These are phyloP conservation scores for Gambusia yucatana DNA, from an alignment of 2,797 vertebrate genomes.

Conservation along the genomic window DNA sequence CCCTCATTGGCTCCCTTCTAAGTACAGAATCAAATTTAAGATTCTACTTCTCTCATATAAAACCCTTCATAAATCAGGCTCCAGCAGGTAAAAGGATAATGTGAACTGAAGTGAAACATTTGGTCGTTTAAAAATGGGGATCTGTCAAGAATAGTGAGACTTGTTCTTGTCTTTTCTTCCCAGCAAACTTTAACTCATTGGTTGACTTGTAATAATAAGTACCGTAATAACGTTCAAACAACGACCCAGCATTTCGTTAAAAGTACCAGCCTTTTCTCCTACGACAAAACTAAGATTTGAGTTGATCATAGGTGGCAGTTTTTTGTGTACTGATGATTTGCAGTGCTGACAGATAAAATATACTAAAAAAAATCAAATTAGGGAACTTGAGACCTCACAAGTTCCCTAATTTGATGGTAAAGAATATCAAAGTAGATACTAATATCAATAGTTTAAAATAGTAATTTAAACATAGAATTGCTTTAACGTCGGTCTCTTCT, in stretches of 20 bases:
- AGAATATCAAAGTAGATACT: background rate
- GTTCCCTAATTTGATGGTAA: background rate
- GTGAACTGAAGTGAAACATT: background rate
- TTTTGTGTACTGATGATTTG: background rate
- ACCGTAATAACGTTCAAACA: background rate
- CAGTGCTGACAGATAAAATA: background rate
- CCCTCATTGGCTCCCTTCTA: no score
- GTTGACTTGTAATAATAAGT: no score
- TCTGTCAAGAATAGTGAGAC: background rate
- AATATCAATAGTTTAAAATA: background rate
- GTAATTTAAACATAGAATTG: background rate
- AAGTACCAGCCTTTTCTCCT: background rate
- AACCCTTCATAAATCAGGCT: no score
- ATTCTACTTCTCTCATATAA: no score
- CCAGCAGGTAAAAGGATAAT: background rate
- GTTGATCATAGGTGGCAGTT: background rate
- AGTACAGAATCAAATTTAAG: no score
- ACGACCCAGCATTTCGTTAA: background rate
- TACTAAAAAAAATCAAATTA: background rate
- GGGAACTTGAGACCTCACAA: background rate
- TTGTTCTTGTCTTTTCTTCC: background rate
- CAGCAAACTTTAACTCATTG: background rate
- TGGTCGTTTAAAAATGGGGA: background rate
- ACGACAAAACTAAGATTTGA: background rate
- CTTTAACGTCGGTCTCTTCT: constrained; percentile 34